A percentile compares a stretch with the other conserved stretches of the same genome.
Conservation (phyloP, 2,113 vertebrate genomes). For the Dermatemys mawii region DNA sequence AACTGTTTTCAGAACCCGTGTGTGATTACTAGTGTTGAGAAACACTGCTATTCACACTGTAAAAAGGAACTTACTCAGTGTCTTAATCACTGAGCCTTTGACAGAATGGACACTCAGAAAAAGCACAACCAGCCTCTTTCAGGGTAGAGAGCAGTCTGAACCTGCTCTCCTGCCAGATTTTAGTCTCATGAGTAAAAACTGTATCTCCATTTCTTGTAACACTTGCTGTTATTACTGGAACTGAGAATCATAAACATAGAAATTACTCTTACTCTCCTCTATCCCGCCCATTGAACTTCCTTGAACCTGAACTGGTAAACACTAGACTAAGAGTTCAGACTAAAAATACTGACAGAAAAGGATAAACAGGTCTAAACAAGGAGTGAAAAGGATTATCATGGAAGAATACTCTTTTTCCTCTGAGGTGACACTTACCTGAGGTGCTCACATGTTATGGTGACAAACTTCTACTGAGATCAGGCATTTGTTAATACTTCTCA, state of each 20-base stretch:
- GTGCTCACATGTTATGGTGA: fast-evolving
- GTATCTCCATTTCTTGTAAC: not conserved
- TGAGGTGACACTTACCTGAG: not conserved
- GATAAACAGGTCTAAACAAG: not conserved
- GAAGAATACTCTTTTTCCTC: fast-evolving
- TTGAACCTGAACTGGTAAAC: not conserved
- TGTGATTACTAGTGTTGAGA: slow-evolving; percentile 13
- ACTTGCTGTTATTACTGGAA: not conserved
- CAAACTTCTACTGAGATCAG: too few relatives aligned
- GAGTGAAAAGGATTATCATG: not conserved
- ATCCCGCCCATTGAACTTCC: fast-evolving
- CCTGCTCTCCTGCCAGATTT: not conserved
- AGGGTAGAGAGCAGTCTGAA: not conserved
- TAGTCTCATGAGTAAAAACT: not conserved
- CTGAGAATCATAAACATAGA: not conserved
- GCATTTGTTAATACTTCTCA: too few relatives aligned
- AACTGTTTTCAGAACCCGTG: not conserved
- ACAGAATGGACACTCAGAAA: not conserved
- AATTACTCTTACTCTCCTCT: not conserved
- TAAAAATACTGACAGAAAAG: not conserved
- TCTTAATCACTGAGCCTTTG: not conserved
- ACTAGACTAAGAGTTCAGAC: not conserved
- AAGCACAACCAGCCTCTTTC: not conserved
- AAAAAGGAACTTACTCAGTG: not conserved
- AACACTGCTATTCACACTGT: not conserved